Conservation (phyloP, 2,113 vertebrate species). For the Bagarius yarrelli region DNA sequence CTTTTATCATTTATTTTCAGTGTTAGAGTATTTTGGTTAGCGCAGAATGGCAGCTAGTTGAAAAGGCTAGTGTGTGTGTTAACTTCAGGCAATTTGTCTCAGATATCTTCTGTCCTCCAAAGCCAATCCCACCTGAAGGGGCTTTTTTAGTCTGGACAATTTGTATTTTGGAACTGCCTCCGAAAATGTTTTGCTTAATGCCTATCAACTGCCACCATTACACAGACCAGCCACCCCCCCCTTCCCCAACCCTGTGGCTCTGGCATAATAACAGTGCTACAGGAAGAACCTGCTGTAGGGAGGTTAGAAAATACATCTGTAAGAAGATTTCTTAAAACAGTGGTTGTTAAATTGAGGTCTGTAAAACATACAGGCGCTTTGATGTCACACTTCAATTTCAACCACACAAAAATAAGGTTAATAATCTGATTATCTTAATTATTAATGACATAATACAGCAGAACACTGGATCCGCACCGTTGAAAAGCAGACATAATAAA, state of each 20-base stretch:
- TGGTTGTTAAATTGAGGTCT: not conserved
- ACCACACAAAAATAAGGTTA: not conserved
- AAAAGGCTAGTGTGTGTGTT: constrained; percentile 24
- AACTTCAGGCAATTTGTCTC: not conserved
- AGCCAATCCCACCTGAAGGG: constrained; percentile 13
- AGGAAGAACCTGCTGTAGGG: not conserved
- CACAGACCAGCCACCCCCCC: too few relatives aligned
- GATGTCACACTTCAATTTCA: not conserved
- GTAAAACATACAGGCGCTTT: not conserved
- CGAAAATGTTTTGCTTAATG: not conserved
- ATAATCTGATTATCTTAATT: not conserved
- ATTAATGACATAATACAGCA: not conserved
- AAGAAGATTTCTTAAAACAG: not conserved
- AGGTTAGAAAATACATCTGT: not conserved
- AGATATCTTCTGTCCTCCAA: constrained; percentile 1
- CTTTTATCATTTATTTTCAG: not conserved
- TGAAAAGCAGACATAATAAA: not conserved
- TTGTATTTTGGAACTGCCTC: not conserved
- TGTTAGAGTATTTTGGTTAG: not conserved
- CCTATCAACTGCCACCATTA: constrained; percentile 12
- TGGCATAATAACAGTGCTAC: not conserved
- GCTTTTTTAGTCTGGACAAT: not conserved
- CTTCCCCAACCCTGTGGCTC: not conserved
- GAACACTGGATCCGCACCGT: not conserved
- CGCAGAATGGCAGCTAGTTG: not conserved